These are phyloP conservation scores for Terebella lapidaria DNA, from an alignment of 2,888 invertebrate species.

Conservation along the genomic window DNA sequence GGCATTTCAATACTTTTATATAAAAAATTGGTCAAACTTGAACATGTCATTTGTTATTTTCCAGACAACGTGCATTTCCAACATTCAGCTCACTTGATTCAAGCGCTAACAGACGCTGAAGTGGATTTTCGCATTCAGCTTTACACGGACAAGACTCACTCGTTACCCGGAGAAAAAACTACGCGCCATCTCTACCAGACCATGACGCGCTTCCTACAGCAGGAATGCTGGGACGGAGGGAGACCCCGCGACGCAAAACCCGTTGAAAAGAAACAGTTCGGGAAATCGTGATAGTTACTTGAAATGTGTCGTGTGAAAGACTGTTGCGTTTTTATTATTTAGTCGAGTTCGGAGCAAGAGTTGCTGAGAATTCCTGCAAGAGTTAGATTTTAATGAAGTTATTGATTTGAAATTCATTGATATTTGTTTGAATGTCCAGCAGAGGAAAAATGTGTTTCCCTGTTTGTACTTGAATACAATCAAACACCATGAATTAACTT, in stretches of 20 bases:
- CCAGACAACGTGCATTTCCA: conserved; percentile 84
- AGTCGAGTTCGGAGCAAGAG: too few species aligned
- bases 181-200: conserved; percentile 75
- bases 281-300: too few species aligned
- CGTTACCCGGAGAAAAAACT: conserved; percentile 69
- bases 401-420: too few species aligned
- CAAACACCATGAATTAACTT: too few species aligned
- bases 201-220: conserved; percentile 87
- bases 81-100: conserved; percentile 85
- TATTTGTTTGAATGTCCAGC: too few species aligned
- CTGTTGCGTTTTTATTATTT: too few species aligned
- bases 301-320: too few species aligned
- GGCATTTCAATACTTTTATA: neutral
- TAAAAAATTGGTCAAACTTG: neutral
- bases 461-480: too few species aligned
- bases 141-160: conserved; percentile 88
- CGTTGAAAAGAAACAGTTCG: neutral
- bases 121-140: conserved; percentile 86
- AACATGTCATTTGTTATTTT: neutral
- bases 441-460: too few species aligned
- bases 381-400: too few species aligned
- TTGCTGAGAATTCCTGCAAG: too few species aligned
- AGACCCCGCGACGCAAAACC: conserved; percentile 14
- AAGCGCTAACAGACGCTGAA: conserved; percentile 77
- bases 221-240: conserved; percentile 49